Evolutionary conservation across 2,797 vertebrate species (phyloP).

Genomic region (Spheniscus humboldti): DNA sequence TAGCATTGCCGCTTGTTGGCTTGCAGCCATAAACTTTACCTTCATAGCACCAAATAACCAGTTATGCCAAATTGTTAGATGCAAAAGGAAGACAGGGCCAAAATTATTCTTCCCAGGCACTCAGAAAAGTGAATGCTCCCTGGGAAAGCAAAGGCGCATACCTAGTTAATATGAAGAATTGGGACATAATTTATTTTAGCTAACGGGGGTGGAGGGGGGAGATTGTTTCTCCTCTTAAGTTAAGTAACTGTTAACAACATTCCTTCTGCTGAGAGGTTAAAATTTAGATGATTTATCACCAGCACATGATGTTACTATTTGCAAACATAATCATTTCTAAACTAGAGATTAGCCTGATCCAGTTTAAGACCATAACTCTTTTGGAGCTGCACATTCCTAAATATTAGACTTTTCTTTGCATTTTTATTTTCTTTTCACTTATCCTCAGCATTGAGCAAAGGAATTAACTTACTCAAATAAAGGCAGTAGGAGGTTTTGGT

Average conservation of each 20-base stretch:
- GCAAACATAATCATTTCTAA: background rate
- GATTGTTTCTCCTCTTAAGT: background rate
- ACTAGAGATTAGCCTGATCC: background rate
- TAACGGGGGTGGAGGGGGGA: background rate
- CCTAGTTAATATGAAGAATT: background rate
- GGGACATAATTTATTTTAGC: background rate
- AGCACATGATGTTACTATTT: background rate
- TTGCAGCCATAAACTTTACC: background rate
- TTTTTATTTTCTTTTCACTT: slow-evolving; percentile 2
- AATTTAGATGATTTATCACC: slow-evolving; percentile 5
- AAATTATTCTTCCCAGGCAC: background rate
- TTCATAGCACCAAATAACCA: background rate
- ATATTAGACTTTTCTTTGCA: background rate
- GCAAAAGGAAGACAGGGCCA: background rate
- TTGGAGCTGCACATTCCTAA: background rate
- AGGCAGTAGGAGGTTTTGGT: background rate
- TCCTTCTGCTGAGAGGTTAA: background rate
- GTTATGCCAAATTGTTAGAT: background rate
- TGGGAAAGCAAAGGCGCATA: background rate
- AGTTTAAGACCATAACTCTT: background rate
- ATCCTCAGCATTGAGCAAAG: background rate
- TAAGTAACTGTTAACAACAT: background rate
- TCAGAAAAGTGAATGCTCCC: background rate
- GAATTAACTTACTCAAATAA: background rate
- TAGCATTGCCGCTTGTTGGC: background rate